Conservation (phyloP, 2,113 vertebrate species). For the Pan paniscus region DNA sequence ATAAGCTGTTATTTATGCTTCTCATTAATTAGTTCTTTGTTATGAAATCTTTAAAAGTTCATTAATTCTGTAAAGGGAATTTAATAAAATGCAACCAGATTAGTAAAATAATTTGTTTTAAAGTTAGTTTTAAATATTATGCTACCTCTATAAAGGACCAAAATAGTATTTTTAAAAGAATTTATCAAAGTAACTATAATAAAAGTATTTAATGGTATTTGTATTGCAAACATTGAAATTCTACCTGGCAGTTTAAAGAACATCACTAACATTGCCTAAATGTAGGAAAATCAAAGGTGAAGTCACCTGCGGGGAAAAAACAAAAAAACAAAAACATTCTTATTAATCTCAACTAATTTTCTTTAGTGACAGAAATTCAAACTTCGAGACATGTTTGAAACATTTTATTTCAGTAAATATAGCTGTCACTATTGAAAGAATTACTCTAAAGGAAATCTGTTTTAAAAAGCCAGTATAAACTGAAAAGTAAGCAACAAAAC, state of each 20-base stretch:
- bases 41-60: not conserved
- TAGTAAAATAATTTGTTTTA: not conserved
- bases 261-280: not conserved
- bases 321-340: not conserved
- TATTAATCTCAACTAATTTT: not conserved
- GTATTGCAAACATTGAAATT: not conserved
- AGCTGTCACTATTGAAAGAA: not conserved
- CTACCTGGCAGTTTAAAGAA: not conserved
- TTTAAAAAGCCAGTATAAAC: not conserved
- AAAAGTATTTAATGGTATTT: not conserved
- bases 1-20: not conserved
- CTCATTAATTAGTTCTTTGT: not conserved
- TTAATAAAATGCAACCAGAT: conserved; percentile 27
- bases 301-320: not conserved
- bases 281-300: not conserved
- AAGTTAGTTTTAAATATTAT: not conserved
- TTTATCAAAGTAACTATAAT: conserved; percentile 26
- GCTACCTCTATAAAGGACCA: not conserved
- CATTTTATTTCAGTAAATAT: conserved; percentile 16
- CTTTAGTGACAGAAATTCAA: not conserved
- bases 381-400: not conserved
- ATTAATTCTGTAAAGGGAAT: conserved; percentile 49
- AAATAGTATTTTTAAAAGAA: conserved; percentile 10
- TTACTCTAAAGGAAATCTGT: not conserved
- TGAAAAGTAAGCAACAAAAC: not conserved